Conservation (phyloP, 2,797 vertebrate species). For the Potorous gilbertii region DNA sequence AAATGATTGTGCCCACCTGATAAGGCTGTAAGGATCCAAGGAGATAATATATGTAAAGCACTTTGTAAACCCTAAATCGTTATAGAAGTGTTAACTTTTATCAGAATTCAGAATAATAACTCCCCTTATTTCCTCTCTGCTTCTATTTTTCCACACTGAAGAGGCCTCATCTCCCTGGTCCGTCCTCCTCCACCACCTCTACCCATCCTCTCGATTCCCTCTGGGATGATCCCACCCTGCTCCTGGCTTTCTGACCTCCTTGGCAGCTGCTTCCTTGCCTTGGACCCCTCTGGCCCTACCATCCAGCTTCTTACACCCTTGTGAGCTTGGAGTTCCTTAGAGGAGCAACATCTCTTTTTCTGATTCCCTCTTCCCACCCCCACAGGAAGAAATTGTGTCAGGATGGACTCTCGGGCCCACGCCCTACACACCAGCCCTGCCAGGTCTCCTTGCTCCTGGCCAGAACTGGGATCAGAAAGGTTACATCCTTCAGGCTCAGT, state of each 20-base stretch:
- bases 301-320: background rate
- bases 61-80: background rate
- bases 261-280: background rate
- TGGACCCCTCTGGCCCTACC: background rate
- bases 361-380: background rate
- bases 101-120: background rate
- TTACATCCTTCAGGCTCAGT: conserved; percentile 53
- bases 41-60: background rate
- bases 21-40: background rate
- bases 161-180: background rate
- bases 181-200: background rate
- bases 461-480: conserved; percentile 64
- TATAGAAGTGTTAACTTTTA: background rate
- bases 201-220: background rate
- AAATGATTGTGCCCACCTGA: background rate
- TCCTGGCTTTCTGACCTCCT: background rate
- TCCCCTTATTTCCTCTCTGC: background rate
- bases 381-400: conserved; percentile 57
- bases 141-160: background rate
- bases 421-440: background rate
- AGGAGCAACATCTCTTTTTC: conserved; percentile 2
- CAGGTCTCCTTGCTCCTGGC: conserved; percentile 54
- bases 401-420: conserved; percentile 55
- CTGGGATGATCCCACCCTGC: background rate
- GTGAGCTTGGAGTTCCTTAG: background rate